These are phyloP conservation scores for Aleiodes sp. DNA, from an alignment of 1,140 invertebrate genomes.

Conservation along the genomic window DNA sequence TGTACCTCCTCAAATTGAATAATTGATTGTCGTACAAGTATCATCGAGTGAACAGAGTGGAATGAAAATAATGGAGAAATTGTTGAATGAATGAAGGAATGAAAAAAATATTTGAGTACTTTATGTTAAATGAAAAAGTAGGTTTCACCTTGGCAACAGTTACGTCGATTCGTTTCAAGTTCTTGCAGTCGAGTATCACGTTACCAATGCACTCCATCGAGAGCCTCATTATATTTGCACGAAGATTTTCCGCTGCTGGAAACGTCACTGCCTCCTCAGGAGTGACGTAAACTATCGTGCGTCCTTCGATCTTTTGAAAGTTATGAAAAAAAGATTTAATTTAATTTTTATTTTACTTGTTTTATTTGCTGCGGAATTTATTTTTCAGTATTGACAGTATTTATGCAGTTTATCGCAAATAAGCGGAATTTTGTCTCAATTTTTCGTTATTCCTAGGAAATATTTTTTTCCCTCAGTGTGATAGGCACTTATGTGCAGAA, in stretches of 20 bases:
- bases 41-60: no score
- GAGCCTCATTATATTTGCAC: constrained; percentile 63
- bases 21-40: no score
- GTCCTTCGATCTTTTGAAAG: constrained; percentile 38
- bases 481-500: no score
- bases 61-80: background rate
- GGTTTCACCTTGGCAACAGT: constrained; percentile 68
- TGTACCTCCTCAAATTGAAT: no score
- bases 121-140: constrained; percentile 7
- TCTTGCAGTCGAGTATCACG: constrained; percentile 68
- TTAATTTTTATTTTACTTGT: background rate
- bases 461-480: no score
- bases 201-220: constrained; percentile 42
- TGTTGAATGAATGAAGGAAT: background rate
- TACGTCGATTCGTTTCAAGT: constrained; percentile 68
- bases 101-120: background rate
- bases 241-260: constrained; percentile 71
- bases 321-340: background rate
- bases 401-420: no score
- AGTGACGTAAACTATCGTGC: constrained; percentile 62
- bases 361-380: background rate
- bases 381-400: no score
- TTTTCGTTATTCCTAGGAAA: no score
- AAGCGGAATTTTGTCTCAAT: no score
- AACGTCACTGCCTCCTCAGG: constrained; percentile 70